Evolutionary conservation across 2,888 invertebrate genomes (phyloP).

Genomic region (Philereme vetulata): DNA sequence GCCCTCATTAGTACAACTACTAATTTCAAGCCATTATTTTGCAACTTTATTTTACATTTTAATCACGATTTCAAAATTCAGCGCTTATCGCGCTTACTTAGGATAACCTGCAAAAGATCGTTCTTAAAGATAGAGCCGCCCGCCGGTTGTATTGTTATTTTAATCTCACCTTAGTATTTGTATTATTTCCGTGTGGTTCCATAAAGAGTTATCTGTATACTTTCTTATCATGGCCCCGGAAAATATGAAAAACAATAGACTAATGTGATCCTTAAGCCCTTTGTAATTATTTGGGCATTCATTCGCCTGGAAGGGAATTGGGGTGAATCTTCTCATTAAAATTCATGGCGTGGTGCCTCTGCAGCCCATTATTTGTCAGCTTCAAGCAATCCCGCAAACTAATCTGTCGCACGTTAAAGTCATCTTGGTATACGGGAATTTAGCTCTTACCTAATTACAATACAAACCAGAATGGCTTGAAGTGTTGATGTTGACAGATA

Average conservation of each 20-base stretch:
- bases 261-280: constrained; percentile 53
- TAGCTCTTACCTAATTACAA: constrained; percentile 22
- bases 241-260: constrained; percentile 26
- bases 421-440: constrained; percentile 29
- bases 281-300: constrained; percentile 55
- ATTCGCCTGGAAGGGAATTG: constrained; percentile 56
- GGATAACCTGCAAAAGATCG: no score
- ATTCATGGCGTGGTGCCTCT: constrained; percentile 59
- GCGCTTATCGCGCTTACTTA: no score
- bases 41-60: no score
- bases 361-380: constrained; percentile 56
- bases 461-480: constrained; percentile 30
- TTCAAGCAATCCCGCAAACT: constrained; percentile 45
- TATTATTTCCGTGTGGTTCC: no score
- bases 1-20: no score
- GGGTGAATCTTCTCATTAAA: constrained; percentile 59
- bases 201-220: no score
- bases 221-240: not conserved
- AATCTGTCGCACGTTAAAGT: constrained; percentile 40
- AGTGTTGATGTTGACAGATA: constrained; percentile 31
- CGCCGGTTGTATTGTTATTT: no score
- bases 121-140: no score
- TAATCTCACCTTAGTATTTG: no score
- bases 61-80: no score
- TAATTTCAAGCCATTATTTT: no score